Conservation (phyloP, 1,140 invertebrate genomes). For the Globodera rostochiensis region DNA sequence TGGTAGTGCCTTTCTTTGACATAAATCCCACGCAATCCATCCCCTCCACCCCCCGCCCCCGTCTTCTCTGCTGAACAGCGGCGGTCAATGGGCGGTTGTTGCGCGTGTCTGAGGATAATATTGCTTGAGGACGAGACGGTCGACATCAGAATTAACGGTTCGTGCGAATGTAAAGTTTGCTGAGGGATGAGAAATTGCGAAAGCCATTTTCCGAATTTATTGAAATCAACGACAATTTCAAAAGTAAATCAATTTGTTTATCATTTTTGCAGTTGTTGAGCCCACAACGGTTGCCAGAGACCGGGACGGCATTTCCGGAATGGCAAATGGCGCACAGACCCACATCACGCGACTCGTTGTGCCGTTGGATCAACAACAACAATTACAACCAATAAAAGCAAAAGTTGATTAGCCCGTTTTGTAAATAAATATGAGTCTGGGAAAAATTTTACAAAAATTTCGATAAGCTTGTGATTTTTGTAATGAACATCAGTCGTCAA, state of each 20-base stretch:
- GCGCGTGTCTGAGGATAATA: conserved; percentile 8
- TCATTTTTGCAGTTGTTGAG: conserved; percentile 17
- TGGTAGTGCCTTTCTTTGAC: background rate
- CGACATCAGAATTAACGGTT: conserved; percentile 31
- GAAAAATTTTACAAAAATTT: conserved; percentile 9
- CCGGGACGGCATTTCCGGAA: background rate
- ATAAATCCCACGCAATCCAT: background rate
- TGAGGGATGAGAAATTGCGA: background rate
- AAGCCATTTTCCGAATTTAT: conserved; percentile 4
- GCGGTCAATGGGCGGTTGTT: conserved; percentile 13
- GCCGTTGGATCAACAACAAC: background rate
- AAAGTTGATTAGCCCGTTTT: background rate
- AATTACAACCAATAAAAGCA: background rate
- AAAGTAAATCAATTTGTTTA: no score
- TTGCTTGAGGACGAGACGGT: conserved; percentile 18
- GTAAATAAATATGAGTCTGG: conserved; percentile 9
- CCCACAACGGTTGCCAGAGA: conserved; percentile 16
- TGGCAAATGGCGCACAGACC: conserved; percentile 1
- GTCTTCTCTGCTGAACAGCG: background rate
- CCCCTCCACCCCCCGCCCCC: no score
- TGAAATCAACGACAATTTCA: background rate
- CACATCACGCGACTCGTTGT: conserved; percentile 9
- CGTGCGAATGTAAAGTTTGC: background rate
- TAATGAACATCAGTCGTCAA: background rate
- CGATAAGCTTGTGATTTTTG: background rate